Evolutionary conservation across 2,113 vertebrate species (phyloP), one percentile per base, ranked within the genome.

Genomic region (Bubo bubo): DNA sequence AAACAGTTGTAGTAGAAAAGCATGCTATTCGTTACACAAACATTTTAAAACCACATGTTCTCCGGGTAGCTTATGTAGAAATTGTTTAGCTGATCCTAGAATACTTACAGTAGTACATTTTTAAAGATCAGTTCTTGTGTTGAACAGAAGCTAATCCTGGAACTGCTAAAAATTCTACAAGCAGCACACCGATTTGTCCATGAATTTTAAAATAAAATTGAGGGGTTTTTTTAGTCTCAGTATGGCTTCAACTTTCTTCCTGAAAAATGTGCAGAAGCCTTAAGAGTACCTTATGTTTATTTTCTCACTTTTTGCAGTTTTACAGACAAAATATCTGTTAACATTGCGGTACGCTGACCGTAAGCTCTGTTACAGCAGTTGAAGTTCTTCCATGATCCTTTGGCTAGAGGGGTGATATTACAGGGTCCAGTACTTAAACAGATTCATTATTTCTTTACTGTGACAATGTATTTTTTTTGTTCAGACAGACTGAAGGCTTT

Each of bases 51-150:
- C 80, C 77, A 6, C 49, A 27, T 92, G 93, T 96, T 93, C 91
- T 98, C 94, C 24, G 18, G 92, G 92, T 75, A 97, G 96, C 87
- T 97, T 95, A 90, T 95, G 95, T 93, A 97, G 96, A 96, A 77
- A 89, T 84, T 52, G 10, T 92, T 94, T 88, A 95, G 95, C 95
- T 96, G 95, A 96, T 89, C 90, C 86, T 95, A 91, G 95, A 75
- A 39, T 96, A 91, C 91, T 96, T 96, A 87, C 56, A 74, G 23
- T 83, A 90, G 90, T 37, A 66, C 55, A 24, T 71, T 75, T 75
- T 85, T 73, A 47, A 92, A 82, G 90, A 93, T 77, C 72, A 63
- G 55, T 92, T 95, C 77, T 84, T 24, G 8, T 28, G 41, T 55
- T 37, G 60, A 76, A 45, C 20, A 1, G 39, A 71, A 82, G 84